phyloP scores from a whole-genome alignment of 2,113 vertebrate genomes.

The Sporophila hypoxantha region DNA sequence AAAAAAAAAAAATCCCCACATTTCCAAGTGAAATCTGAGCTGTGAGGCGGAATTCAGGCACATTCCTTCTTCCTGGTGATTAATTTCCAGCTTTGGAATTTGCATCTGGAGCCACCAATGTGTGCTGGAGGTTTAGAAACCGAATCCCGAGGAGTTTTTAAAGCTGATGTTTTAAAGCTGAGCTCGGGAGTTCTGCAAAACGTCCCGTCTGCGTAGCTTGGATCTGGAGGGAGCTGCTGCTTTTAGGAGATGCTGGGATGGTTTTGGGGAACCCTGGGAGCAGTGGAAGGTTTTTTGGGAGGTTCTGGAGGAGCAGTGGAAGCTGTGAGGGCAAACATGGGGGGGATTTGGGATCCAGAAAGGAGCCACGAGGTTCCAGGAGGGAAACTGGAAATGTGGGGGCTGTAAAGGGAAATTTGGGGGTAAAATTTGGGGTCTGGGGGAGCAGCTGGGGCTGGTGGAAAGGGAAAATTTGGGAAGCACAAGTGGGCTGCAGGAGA shows the following conservation, averaged over 20 bases:
- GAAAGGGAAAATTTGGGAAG: too few species aligned
- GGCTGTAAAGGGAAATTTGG: background rate
- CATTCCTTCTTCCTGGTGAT: background rate
- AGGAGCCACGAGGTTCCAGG: background rate
- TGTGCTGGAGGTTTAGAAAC: background rate
- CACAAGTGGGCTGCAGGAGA: too few species aligned
- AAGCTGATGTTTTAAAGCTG: background rate
- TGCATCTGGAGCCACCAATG: background rate
- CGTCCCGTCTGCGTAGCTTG: rapidly evolving
- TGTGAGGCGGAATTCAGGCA: background rate
- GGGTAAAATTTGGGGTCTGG: too few species aligned
- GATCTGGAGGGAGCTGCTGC: too few species aligned
- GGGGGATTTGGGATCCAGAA: rapidly evolving
- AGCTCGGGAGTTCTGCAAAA: background rate
- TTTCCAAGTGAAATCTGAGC: background rate
- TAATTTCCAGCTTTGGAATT: background rate
- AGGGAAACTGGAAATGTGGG: rapidly evolving
- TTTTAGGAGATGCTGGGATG: background rate
- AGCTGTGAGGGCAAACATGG: background rate
- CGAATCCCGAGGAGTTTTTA: background rate
- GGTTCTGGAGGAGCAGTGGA: background rate
- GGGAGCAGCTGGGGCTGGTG: too few species aligned
- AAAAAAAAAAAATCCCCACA: too few species aligned
- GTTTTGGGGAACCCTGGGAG: background rate
- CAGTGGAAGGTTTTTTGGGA: background rate